Base-by-base conservation (phyloP, 2,113 vertebrate genomes). In the Charadrius vociferus region DNA sequence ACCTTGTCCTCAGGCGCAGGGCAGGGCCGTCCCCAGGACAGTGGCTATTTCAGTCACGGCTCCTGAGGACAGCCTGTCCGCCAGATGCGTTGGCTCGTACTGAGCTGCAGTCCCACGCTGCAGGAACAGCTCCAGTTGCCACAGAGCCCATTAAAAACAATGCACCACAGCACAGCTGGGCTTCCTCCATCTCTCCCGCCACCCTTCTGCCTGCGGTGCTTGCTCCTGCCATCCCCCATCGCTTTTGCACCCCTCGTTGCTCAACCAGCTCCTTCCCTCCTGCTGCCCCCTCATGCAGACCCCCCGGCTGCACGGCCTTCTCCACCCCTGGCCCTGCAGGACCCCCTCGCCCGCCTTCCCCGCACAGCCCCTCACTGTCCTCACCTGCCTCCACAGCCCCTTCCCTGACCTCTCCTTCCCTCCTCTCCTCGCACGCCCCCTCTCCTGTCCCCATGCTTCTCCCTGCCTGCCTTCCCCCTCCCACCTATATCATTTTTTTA, bases 121-220 rank as follows among this genome's bases (percentile, higher is more conserved):
- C 66, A 91, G 94, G 89, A 96, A 68, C 10, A 5, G n/a, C 34
- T 89, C 93, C 94, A 94, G 55, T 70, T 93, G 74, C 92, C 83
- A 91, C 24, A 95, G 70, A 94, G 70, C 70, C 32, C 37, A 21
- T 56, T 20, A 80, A 90, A 96, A 97, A 93, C 95, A 95, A 90
- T 50, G 58, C 50, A 66, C 34, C 41, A 43, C 66, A 80, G 56
- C 49, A 55, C 0, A 1, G 9, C 70, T 70, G 89, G 91, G 91
- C 86, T 91, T 94, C 55, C 86, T 90, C 65, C 45, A 21, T 6
- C 34, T 45, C 58, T 68, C 65, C 49, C 3, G 2, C 41, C 32
- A 49, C 75, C 34, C 2, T 2, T 70, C 67, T 70, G 32, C 41
- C 36, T 15, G 32, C 4, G 1, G 70, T 13, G 34, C 50, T 81